phyloP scores from a whole-genome alignment of 2,888 invertebrate species.

The Xiphydria camelus region DNA sequence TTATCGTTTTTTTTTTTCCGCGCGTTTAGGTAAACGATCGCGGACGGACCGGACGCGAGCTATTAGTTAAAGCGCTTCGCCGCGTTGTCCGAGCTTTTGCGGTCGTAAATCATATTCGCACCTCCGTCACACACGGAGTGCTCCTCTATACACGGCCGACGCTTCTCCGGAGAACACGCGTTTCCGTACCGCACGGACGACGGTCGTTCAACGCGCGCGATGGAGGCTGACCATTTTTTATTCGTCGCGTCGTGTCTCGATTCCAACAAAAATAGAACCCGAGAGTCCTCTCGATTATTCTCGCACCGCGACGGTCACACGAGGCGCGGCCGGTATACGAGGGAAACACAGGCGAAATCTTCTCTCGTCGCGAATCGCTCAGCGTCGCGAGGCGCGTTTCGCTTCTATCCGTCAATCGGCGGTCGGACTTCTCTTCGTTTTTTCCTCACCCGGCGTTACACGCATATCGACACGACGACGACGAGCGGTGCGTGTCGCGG shows the following conservation, averaged over 20 bases:
- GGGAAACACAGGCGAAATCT: not conserved
- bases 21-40: not conserved
- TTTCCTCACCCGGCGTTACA: too few species aligned
- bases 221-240: conserved; percentile 4
- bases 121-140: conserved; percentile 9
- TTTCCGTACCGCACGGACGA: conserved; percentile 8
- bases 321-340: too few species aligned
- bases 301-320: too few species aligned
- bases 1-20: not conserved
- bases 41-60: not conserved
- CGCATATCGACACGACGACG: too few species aligned
- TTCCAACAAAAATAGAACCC: too few species aligned
- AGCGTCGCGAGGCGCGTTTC: not conserved
- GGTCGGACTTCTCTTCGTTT: too few species aligned
- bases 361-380: not conserved
- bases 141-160: too few species aligned
- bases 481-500: too few species aligned
- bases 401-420: too few species aligned
- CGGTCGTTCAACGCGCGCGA: not conserved
- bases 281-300: too few species aligned
- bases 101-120: conserved; percentile 17
- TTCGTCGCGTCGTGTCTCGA: too few species aligned
- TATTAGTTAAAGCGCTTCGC: conserved; percentile 2
- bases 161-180: conserved; percentile 5
- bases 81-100: conserved; percentile 9